A percentile compares a stretch with the other conserved stretches of the same genome.
These are phyloP conservation scores for Natrix natrix DNA, from an alignment of 2,797 vertebrate species.

Conservation along the genomic window DNA sequence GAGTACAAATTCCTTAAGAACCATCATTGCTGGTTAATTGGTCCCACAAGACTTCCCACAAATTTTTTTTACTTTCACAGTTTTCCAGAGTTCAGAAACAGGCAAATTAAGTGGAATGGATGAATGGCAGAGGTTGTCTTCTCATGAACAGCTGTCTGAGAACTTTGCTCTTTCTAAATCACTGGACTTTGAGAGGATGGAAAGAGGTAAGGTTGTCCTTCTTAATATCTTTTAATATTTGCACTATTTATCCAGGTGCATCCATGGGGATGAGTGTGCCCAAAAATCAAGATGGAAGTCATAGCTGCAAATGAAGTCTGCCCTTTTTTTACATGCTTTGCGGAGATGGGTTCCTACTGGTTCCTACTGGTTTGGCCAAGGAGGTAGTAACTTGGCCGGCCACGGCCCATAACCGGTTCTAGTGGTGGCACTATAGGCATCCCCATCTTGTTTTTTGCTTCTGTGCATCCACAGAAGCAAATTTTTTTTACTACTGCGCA, in stretches of 20 bases:
- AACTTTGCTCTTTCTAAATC: background rate
- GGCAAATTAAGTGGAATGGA: background rate
- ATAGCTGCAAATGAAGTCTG: background rate
- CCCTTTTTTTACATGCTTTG: background rate
- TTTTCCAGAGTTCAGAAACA: background rate
- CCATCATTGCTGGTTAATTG: background rate
- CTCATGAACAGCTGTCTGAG: background rate
- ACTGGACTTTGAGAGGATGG: background rate
- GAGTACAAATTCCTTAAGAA: background rate
- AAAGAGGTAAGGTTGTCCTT: background rate
- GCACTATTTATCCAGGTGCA: background rate
- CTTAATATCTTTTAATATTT: background rate
- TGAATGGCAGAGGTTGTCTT: background rate
- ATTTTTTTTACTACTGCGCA: no score
- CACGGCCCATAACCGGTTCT: no score
- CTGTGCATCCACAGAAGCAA: no score
- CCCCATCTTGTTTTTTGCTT: no score
- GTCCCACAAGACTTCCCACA: background rate
- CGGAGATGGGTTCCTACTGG: no score
- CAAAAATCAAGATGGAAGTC: background rate
- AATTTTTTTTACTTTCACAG: background rate
- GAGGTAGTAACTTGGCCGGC: no score
- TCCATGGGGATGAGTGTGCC: background rate
- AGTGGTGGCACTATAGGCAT: no score
- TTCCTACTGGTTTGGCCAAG: no score